Evolutionary conservation across 2,113 vertebrate species (phyloP).

Genomic region (Patagioenas fasciata): DNA sequence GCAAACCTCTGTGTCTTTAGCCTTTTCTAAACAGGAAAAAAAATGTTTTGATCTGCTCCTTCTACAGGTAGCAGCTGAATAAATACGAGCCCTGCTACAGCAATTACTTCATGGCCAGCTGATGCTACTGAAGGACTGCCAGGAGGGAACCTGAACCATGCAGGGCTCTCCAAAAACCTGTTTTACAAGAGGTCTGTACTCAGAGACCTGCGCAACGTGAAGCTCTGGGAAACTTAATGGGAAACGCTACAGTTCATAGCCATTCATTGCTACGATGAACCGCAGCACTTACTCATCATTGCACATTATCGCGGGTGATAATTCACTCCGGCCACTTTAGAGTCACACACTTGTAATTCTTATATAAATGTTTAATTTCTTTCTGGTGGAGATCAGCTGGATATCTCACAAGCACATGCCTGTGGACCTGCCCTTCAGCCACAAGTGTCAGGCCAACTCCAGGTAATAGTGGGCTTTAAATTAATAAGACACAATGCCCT

Average conservation of each 20-base stretch:
- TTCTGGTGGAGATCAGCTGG: not conserved
- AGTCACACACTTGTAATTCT: not conserved
- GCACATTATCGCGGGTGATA: not conserved
- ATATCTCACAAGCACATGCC: not conserved
- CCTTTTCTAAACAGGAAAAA: not conserved
- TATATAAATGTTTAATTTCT: not conserved
- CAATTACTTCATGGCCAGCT: not conserved
- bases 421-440: not conserved
- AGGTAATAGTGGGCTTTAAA: not conserved
- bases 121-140: not conserved
- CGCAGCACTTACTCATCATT: not conserved
- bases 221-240: not conserved
- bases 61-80: not conserved
- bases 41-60: not conserved
- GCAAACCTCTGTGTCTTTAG: not conserved
- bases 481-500: not conserved
- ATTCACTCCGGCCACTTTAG: not conserved
- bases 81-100: not conserved
- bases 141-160: not conserved
- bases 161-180: not conserved
- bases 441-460: not conserved
- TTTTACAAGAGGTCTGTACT: not conserved
- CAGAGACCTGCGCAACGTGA: not conserved
- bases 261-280: rapidly evolving
- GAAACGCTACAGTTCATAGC: not conserved